Conservation (phyloP, 2,888 invertebrate species). For the Drosophila ustulata region DNA sequence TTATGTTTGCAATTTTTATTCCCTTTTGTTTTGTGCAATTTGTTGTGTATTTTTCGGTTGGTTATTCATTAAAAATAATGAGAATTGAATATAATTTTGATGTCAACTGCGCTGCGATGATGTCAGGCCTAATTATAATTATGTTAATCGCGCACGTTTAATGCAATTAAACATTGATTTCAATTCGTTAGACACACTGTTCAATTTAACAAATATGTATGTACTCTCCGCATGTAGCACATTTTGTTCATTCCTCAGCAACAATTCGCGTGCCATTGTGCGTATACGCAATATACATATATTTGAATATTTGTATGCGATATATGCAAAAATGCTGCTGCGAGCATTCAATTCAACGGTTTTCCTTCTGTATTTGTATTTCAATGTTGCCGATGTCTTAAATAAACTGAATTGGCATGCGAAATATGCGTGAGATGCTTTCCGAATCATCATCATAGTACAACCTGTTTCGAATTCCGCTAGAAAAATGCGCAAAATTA, state of each 20-base stretch:
- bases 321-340: neutral
- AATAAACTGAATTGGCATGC: conserved; percentile 5
- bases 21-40: conserved; percentile 17
- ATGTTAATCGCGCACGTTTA: conserved; percentile 68
- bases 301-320: no score
- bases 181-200: conserved; percentile 50
- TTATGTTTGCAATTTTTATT: conserved; percentile 2
- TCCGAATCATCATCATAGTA: conserved; percentile 1
- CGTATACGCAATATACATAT: neutral
- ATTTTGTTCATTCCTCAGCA: conserved; percentile 1
- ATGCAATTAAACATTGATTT: conserved; percentile 64
- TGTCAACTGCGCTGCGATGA: conserved; percentile 38
- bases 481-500: neutral
- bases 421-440: conserved; percentile 11
- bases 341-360: neutral
- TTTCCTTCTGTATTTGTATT: conserved; percentile 1
- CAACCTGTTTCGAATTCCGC: conserved; percentile 5
- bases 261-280: conserved; percentile 6
- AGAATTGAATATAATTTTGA: conserved; percentile 67
- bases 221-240: neutral
- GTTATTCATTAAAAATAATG: conserved; percentile 68
- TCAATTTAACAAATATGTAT: conserved; percentile 32
- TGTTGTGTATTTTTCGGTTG: conserved; percentile 21
- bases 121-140: conserved; percentile 75
- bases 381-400: neutral